Evolutionary conservation across 2,797 vertebrate species (phyloP), one percentile per base, ranked within the genome.

Genomic region (Silurus lanzhouensis): DNA sequence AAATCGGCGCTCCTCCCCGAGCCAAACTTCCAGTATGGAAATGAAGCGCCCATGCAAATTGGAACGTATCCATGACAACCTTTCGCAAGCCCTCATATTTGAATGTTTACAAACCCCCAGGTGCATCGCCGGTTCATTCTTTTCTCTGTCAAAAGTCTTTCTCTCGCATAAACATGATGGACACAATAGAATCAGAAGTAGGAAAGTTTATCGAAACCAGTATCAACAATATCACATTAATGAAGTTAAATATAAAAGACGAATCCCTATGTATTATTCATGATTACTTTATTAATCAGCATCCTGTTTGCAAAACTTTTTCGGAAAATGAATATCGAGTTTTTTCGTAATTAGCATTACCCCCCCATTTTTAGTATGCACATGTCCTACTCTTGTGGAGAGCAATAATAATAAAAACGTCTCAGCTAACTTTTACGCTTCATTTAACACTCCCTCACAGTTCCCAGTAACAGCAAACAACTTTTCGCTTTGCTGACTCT

Each of bases 11-110:
- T 91, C 91, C 88, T 82, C 87, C 82, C 88, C 89, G 84, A 90
- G 91, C 93, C 95, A 94, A 96, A 95, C 95, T 96, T 96, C 94
- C 95, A 95, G 94, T 98, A 99, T 98, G 97, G 94, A 99, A 99
- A 99, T 98, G 91, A 97, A 89, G 90, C 91, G 90, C 92, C 91
- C 93, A 99, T 99, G 98, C 97, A 99, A 99, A 99, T 98, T 61
- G 71, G 85, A 89, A 44, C 0, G 87, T 92, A 88, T 90, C 91
- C 91, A 95, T 94, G 87, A 93, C 93, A 96, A 96, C 93, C 90
- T 85, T 89, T 86, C 83, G 27, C 67, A 88, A 87, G 84, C 85
- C 87, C 87, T 67, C 88, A 63, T 81, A 89, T 90, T 89, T 90
- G 88, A 89, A 89, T 90, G 88, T 87, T 90, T 91, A 89, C 86